Evolutionary conservation across 2,113 vertebrate species (phyloP), one percentile per base, ranked within the genome.

Genomic region (Chauna torquata): DNA sequence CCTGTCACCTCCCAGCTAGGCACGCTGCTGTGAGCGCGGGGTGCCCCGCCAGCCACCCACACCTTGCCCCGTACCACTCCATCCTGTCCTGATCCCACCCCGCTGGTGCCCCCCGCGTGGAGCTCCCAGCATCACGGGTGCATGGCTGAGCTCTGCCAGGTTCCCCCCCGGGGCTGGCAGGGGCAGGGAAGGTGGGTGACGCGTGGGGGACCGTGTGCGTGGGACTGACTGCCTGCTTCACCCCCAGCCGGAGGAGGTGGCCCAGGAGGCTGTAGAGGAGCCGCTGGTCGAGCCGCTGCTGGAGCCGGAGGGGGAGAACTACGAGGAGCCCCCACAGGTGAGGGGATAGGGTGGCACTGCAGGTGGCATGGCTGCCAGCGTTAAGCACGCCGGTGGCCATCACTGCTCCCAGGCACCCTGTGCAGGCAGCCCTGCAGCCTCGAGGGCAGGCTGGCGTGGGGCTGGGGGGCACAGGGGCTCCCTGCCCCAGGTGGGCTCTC

Each of bases 221-320:
- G 44, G 62, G 11, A 61, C 16, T 96, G 49, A 86, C 9, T 3
- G 28, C 64, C n/a, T 2, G 6, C 4, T 93, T 95, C 38, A 4
- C 5, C 47, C 22, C 24, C 97, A 99, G 99, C 98, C 99, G 11
- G 99, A 99, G 96, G 99, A 99, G 92, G 98, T 99, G 92, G 99
- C 98, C 88, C 99, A 99, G 98, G 99, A 99, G 98, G 99, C 99
- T 91, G 99, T 98, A 78, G 99, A 99, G 97, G 99, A 99, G 83
- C 98, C 98, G 2, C 98, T 99, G 97, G 99, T 98, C 0, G 99
- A 99, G 86, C 99, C 97, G n/a, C 98, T 99, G 98, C 98, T 99
- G 98, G 98, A 99, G 95, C 98, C 99, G 78, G 99, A 99, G 97
- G 99, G 99, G 80, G 99, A 99, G 95, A 98, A 98, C 98, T 99